Evolutionary conservation across 1,140 invertebrate genomes (phyloP).

Genomic region (Tetramorium parvispinum): DNA sequence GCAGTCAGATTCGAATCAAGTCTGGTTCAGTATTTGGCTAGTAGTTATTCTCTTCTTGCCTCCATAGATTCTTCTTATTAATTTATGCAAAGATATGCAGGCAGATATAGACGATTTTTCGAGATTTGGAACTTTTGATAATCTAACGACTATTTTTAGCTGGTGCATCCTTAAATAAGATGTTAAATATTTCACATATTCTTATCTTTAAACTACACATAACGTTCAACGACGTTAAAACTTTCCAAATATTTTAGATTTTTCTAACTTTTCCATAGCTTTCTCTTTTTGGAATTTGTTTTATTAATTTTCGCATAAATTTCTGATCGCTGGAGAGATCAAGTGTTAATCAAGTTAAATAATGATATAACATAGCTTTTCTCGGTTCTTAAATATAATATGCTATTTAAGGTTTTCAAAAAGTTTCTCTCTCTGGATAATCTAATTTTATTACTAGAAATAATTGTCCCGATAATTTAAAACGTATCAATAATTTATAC

Average conservation of each 20-base stretch:
- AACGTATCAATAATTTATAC: not conserved
- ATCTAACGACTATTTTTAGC: not conserved
- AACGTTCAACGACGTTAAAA: not conserved
- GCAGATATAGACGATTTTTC: not conserved
- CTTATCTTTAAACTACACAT: not conserved
- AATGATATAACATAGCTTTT: not conserved
- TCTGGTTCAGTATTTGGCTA: not conserved
- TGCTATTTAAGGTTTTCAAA: not conserved
- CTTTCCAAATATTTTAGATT: not conserved
- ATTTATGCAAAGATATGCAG: slow-evolving; percentile 11
- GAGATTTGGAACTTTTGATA: not conserved
- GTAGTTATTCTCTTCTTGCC: slow-evolving; percentile 6
- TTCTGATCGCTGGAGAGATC: not conserved
- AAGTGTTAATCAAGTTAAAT: not conserved
- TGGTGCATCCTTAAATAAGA: not conserved
- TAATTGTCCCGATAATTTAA: not conserved
- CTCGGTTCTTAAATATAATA: not conserved
- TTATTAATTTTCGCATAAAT: not conserved
- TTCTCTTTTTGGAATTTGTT: not conserved
- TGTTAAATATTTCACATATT: not conserved
- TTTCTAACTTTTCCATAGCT: not conserved
- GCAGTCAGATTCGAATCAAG: slow-evolving; percentile 62
- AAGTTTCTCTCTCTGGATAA: too few species aligned
- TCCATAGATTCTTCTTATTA: slow-evolving; percentile 27
- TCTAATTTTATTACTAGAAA: not conserved